These are phyloP conservation scores for Bombus picipes DNA, from an alignment of 1,140 invertebrate genomes.

Conservation along the genomic window DNA sequence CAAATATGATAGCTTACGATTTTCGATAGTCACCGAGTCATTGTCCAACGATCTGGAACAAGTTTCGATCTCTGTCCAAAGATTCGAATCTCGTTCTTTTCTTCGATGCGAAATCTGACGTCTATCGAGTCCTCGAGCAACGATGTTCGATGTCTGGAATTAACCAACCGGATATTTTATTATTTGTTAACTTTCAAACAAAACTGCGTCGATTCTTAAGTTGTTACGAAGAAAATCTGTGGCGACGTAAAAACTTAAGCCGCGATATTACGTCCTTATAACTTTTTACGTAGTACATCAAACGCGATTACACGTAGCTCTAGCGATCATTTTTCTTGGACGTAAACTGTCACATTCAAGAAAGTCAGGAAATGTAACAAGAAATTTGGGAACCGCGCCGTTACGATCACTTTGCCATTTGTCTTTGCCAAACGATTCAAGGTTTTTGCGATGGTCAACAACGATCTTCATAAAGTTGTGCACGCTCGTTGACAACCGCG, in stretches of 20 bases:
- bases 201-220: not conserved
- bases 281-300: not conserved
- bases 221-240: not conserved
- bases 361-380: not conserved
- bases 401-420: slow-evolving; percentile 15
- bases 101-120: not conserved
- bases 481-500: not conserved
- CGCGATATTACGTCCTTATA: too few species aligned
- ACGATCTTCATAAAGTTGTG: slow-evolving; percentile 4
- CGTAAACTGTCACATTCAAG: not conserved
- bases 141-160: too few species aligned
- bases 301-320: not conserved
- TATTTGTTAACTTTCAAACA: not conserved
- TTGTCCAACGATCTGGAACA: not conserved
- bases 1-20: not conserved
- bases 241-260: too few species aligned
- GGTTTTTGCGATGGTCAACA: not conserved
- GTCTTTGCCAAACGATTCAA: slow-evolving; percentile 1
- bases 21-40: not conserved
- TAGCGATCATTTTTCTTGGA: not conserved
- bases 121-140: too few species aligned
- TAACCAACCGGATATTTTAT: too few species aligned
- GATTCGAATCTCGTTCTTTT: too few species aligned
- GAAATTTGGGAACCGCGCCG: not conserved
- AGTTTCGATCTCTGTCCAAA: too few species aligned